Percentiles rank a stretch among this genome's conserved stretches.
phyloP scores from a whole-genome alignment of 2,113 vertebrate species.

The Laterallus jamaicensis region DNA sequence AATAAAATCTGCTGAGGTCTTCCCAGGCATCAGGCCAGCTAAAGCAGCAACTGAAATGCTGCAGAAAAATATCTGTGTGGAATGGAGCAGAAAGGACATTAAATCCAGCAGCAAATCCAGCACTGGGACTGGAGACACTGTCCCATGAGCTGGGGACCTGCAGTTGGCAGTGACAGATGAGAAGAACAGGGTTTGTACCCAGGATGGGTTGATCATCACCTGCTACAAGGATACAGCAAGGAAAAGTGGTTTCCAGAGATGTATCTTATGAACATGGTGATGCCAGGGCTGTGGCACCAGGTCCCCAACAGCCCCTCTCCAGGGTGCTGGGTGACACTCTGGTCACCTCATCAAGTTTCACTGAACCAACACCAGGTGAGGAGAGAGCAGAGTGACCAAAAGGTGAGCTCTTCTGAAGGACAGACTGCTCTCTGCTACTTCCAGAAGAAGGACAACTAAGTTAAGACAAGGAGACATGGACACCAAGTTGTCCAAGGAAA shows the following conservation, averaged over 20 bases:
- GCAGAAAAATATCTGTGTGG: fast-evolving
- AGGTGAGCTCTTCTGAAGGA: neutral
- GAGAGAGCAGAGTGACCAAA: neutral
- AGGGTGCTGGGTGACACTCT: neutral
- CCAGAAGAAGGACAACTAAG: neutral
- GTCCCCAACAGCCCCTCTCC: neutral
- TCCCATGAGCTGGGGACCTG: neutral
- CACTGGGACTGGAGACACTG: neutral
- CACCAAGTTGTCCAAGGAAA: neutral
- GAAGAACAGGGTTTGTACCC: fast-evolving
- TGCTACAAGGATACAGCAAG: neutral
- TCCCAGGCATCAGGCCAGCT: neutral
- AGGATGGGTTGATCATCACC: neutral
- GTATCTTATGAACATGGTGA: neutral
- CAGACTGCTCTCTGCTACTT: neutral
- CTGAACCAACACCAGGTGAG: neutral
- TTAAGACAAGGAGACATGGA: neutral
- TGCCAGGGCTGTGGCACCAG: neutral
- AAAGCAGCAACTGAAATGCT: neutral
- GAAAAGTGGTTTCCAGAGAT: neutral
- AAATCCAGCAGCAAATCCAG: neutral
- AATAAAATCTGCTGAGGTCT: neutral
- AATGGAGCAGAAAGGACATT: neutral
- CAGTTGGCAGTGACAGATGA: neutral
- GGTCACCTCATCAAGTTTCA: neutral